Evolutionary conservation across 2,113 vertebrate genomes (phyloP).

Genomic region (Hepsetus odoe): DNA sequence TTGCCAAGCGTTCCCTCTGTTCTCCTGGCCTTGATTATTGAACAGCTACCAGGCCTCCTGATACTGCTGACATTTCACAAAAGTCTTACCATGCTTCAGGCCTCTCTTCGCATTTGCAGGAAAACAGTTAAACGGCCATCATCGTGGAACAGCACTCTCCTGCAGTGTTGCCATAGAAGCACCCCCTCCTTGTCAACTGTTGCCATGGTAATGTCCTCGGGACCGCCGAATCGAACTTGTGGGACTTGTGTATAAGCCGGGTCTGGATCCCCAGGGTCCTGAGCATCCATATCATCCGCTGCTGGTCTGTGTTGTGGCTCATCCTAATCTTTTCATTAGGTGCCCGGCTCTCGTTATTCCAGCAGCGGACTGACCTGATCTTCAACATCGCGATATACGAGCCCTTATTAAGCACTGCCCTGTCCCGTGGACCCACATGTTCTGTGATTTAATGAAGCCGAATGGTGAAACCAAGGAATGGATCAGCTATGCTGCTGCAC

Average conservation of each 20-base stretch:
- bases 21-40: not conserved
- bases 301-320: not conserved
- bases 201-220: constrained; percentile 55
- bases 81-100: constrained; percentile 59
- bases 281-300: not conserved
- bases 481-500: too few species aligned
- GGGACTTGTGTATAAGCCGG: not conserved
- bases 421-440: not conserved
- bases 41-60: constrained; percentile 6
- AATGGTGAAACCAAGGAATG: too few species aligned
- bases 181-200: constrained; percentile 36
- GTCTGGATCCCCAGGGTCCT: not conserved
- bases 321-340: not conserved
- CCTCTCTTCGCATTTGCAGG: constrained; percentile 54
- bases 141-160: constrained; percentile 9
- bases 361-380: not conserved
- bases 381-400: not conserved
- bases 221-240: not conserved
- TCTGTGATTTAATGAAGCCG: too few species aligned
- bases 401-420: not conserved
- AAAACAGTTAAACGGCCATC: constrained; percentile 66
- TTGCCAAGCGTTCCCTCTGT: constrained; percentile 4
- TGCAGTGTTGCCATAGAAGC: constrained; percentile 38
- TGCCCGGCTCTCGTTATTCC: not conserved
- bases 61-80: constrained; percentile 48